phyloP scores from a whole-genome alignment of 2,888 invertebrate genomes.

The Calameuta idolon region DNA sequence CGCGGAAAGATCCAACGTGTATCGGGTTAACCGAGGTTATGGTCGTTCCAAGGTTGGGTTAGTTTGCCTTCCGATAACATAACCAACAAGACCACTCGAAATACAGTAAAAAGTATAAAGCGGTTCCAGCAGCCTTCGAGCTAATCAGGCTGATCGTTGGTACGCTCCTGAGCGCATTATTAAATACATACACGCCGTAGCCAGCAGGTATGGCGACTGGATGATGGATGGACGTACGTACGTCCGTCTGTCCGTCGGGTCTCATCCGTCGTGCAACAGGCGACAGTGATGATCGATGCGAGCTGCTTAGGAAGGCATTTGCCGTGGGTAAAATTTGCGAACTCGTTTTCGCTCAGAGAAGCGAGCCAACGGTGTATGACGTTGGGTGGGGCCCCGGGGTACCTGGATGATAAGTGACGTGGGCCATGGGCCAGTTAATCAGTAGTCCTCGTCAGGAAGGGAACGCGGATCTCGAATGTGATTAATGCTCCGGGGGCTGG shows the following conservation, averaged over 20 bases:
- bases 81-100: neutral
- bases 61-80: neutral
- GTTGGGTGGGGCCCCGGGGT: constrained; percentile 19
- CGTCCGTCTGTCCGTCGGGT: constrained; percentile 36
- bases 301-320: constrained; percentile 45
- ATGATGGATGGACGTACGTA: constrained; percentile 60
- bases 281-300: constrained; percentile 65
- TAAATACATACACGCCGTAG: constrained; percentile 29
- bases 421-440: constrained; percentile 13
- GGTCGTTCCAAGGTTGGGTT: neutral
- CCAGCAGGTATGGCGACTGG: constrained; percentile 55
- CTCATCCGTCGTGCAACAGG: constrained; percentile 49
- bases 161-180: constrained; percentile 14
- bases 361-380: constrained; percentile 30
- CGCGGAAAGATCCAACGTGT: neutral
- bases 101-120: neutral
- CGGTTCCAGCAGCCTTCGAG: neutral
- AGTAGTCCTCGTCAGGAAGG: constrained; percentile 31
- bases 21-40: neutral
- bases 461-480: constrained; percentile 29
- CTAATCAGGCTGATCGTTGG: constrained; percentile 24
- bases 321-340: constrained; percentile 42
- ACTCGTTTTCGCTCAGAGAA: constrained; percentile 44
- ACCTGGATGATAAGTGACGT: constrained; percentile 14
- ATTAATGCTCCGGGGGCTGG: neutral